Percentiles rank a stretch among this genome's conserved stretches.
These are phyloP conservation scores for Drosophila kanapiae DNA, from an alignment of 1,140 invertebrate genomes.

Conservation along the genomic window DNA sequence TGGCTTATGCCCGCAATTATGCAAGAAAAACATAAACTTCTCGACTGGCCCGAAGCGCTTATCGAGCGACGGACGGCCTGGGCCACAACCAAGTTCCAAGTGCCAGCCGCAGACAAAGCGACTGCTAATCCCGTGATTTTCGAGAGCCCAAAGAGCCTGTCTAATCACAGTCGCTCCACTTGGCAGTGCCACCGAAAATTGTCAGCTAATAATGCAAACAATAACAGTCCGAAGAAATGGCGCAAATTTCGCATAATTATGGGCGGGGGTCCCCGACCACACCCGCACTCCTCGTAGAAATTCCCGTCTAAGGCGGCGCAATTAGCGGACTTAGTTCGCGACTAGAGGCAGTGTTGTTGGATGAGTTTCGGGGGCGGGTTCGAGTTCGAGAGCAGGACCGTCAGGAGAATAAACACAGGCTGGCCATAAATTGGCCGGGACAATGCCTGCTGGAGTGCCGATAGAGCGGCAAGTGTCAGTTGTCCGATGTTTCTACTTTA, in stretches of 20 bases:
- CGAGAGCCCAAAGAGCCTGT: slow-evolving; percentile 33
- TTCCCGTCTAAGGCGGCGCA: slow-evolving; percentile 68
- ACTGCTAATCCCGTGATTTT: slow-evolving; percentile 62
- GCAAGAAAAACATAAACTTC: slow-evolving; percentile 63
- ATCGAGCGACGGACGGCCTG: slow-evolving; percentile 32
- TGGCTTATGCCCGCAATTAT: slow-evolving; percentile 43
- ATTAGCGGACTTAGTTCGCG: slow-evolving; percentile 74
- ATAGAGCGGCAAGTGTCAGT: slow-evolving; percentile 74
- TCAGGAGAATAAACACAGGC: slow-evolving; percentile 6
- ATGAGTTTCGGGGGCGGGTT: slow-evolving; percentile 2
- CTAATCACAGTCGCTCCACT: slow-evolving; percentile 51
- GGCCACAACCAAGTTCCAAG: slow-evolving; percentile 8
- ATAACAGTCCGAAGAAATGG: slow-evolving; percentile 58
- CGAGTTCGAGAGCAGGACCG: not conserved
- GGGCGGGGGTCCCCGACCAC: not conserved
- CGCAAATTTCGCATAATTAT: slow-evolving; percentile 70
- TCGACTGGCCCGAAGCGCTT: slow-evolving; percentile 37
- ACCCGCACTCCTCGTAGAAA: slow-evolving; percentile 8
- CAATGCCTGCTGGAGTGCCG: slow-evolving; percentile 60
- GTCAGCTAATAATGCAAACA: slow-evolving; percentile 81
- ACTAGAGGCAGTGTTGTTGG: slow-evolving; percentile 15
- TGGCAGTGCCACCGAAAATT: slow-evolving; percentile 60
- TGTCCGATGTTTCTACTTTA: slow-evolving; percentile 49
- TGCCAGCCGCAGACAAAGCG: slow-evolving; percentile 65
- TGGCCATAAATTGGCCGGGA: slow-evolving; percentile 65